Base-by-base conservation (phyloP, 2,113 vertebrate genomes). In the Rana temporaria region DNA sequence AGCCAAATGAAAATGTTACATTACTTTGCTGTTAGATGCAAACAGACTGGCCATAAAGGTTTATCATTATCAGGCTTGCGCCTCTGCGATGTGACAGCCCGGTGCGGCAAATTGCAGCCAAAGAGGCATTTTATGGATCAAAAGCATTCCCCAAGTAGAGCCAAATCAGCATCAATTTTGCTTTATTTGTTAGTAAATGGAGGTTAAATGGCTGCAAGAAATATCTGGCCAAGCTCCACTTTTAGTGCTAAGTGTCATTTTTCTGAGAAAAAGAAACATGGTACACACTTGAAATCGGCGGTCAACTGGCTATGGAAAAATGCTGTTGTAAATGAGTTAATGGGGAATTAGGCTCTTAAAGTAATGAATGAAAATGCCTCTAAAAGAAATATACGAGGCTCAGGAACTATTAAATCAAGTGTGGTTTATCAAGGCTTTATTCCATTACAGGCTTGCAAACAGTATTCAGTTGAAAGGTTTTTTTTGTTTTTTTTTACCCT, bases 1-100 rank as follows among this genome's bases (percentile, higher is more conserved):
- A 85, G 86, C 85, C 82, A 92, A 92, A 94, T 91, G 92, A 93
- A 94, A 93, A 92, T 91, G 94, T 89, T 92, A 89, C 91, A 92
- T 93, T 93, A 92, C 91, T 91, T 91, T 90, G 91, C 91, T 90
- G 90, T 92, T 91, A 90, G 90, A 88, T 38, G 88, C 89, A 91
- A 91, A 91, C 81, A 86, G 81, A 32, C 42, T 22, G 79, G 88
- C 91, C 72, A 92, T 93, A 93, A 93, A 92, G 90, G 90, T 94
- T 91, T 86, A 90, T 94, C 91, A 94, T 92, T 85, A 94, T 94
- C 92, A 94, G 77, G 75, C 65, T 81, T 83, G 5, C 88, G 90
- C 88, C 86, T 88, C 76, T 57, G 79, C 19, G 0, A 72, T 24
- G 85, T 91, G 91, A 92, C 92, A 93, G 88, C 87, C 69, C 86